Conservation (phyloP, 2,888 invertebrate species). For the Napeogenes sylphis region DNA sequence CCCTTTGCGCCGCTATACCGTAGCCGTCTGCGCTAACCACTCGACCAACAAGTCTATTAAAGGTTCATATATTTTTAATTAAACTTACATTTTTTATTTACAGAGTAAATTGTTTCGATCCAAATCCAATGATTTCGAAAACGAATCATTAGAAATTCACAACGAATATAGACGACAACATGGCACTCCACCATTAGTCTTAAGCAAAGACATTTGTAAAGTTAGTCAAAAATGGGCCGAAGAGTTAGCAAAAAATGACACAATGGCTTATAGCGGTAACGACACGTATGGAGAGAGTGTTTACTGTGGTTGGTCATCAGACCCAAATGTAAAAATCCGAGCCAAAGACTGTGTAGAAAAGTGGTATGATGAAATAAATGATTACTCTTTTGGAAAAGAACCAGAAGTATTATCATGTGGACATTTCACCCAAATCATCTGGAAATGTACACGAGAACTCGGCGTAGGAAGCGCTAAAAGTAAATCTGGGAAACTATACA, state of each 20-base stretch:
- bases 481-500: conserved; percentile 86
- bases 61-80: neutral
- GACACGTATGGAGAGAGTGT: conserved; percentile 83
- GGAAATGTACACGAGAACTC: conserved; percentile 85
- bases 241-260: conserved; percentile 79
- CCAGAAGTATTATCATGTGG: conserved; percentile 81
- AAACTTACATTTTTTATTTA: conserved; percentile 36
- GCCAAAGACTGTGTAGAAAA: conserved; percentile 84
- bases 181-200: conserved; percentile 66
- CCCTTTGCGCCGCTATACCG: too few relatives aligned
- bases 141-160: conserved; percentile 63
- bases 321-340: conserved; percentile 80
- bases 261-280: conserved; percentile 81
- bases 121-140: conserved; percentile 62
- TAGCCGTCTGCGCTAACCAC: too few relatives aligned
- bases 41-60: too few relatives aligned
- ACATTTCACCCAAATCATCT: conserved; percentile 88
- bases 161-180: conserved; percentile 68
- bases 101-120: conserved; percentile 67
- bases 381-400: conserved; percentile 82
- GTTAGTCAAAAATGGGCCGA: conserved; percentile 85
- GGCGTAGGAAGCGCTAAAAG: conserved; percentile 87
- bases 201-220: conserved; percentile 80
- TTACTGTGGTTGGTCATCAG: conserved; percentile 82
- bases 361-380: conserved; percentile 87